phyloP scores from a whole-genome alignment of 2,888 invertebrate species.

The Thereva unica region DNA sequence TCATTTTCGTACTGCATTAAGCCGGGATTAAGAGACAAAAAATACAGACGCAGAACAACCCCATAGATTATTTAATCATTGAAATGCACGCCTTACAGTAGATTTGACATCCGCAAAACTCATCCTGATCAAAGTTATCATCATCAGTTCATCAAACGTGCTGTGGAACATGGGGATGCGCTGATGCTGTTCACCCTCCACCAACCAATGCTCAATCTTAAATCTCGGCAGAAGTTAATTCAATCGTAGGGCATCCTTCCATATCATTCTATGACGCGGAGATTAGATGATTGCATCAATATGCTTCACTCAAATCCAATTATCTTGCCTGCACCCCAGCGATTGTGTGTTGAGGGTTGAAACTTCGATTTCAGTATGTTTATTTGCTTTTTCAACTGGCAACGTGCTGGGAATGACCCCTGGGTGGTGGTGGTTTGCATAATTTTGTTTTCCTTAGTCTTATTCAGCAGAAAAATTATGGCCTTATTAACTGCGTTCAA shows the following conservation, averaged over 20 bases:
- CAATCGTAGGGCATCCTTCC: conserved; percentile 19
- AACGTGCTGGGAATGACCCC: conserved; percentile 13
- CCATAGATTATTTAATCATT: conserved; percentile 29
- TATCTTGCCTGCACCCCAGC: conserved; percentile 18
- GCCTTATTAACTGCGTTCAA: not conserved
- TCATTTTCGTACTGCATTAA: no score
- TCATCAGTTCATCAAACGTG: conserved; percentile 10
- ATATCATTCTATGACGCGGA: conserved; percentile 15
- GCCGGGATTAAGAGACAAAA: no score
- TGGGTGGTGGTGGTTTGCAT: conserved; percentile 3
- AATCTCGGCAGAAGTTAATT: conserved; percentile 25
- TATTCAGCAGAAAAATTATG: not conserved
- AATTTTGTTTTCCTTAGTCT: conserved; percentile 3
- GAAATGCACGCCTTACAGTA: conserved; percentile 26
- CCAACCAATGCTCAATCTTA: not conserved
- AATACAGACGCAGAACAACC: not conserved
- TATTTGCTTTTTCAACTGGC: conserved; percentile 1
- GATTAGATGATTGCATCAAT: conserved; percentile 39
- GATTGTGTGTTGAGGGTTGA: not conserved
- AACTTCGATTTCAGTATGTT: conserved; percentile 20
- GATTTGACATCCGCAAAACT: conserved; percentile 10
- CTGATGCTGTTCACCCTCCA: conserved; percentile 5
- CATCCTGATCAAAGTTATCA: conserved; percentile 36
- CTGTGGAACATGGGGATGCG: not conserved
- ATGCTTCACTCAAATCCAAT: conserved; percentile 36